Base-by-base conservation (phyloP, 2,888 invertebrate species). In the Meandrusa payeni region DNA sequence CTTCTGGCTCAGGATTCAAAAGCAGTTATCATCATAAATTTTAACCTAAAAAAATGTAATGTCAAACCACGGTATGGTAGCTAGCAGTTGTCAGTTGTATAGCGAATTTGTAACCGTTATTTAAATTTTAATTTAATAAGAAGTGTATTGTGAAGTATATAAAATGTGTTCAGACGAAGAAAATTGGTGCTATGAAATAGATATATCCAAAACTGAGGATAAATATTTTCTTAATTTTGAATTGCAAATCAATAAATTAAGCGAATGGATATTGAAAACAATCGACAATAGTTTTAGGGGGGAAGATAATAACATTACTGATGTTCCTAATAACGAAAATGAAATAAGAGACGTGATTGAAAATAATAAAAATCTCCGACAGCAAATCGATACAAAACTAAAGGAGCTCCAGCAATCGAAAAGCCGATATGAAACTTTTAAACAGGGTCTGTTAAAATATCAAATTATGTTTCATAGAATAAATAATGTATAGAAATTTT, bases 371-470 rank as follows among this genome's bases (percentile, higher is more conserved):
- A 58, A 68, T 26, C 29, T 82, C 24, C 67, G 70, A 10, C 55
- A 61, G 32, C 66, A 76, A 31, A 73, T 83, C 22, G 81, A 77
- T 6, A 47, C 17, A 19, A 79, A 75, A 64, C 22, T 70, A 23
- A 65, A 71, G 42, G 70, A 68, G 40, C 49, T 79, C 28, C 51
- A 69, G 2, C 55, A 52, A 40, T 68, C 72, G 42, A 72, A 78
- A 59, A 48, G 19, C 12, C 68, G 72, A 29, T 85, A 80, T 57
- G 75, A 76, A 51, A 68, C 50, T 34, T 76, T 55, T 26, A 87
- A 82, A 59, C 67, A 71, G 65, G 83, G 86, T 80, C 17, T 47
- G 19, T 40, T n/a, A n/a, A n/a, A n/a, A n/a, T n/a, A n/a, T n/a
- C n/a, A n/a, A n/a, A n/a, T n/a, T n/a, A n/a, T n/a, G n/a, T n/a